phyloP scores from a whole-genome alignment of 2,797 vertebrate species.

The Petrocephalus sullivani region DNA sequence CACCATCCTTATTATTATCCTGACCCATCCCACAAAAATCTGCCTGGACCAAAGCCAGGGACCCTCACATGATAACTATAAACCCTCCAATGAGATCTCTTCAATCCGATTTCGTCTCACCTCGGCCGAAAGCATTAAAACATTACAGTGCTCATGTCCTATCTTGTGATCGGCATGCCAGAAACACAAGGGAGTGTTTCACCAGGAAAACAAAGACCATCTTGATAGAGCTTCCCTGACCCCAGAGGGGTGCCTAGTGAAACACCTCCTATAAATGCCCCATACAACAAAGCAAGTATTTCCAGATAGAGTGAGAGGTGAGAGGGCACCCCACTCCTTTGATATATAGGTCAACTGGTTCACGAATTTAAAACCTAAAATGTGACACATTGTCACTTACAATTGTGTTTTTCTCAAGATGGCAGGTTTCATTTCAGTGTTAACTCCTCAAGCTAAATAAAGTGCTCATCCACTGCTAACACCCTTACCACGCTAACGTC shows the following conservation, averaged over 20 bases:
- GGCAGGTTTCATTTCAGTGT: too few relatives aligned
- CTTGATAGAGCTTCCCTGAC: neutral
- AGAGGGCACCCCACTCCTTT: neutral
- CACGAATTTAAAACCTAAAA: neutral
- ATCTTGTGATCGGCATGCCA: neutral
- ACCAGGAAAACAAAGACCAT: neutral
- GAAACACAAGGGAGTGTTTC: slow-evolving; percentile 9
- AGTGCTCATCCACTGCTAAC: neutral
- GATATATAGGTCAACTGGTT: neutral
- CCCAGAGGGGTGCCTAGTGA: neutral
- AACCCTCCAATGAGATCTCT: neutral
- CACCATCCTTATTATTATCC: neutral
- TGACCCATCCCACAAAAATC: neutral
- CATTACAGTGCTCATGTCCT: neutral
- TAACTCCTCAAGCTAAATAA: neutral
- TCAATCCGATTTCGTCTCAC: slow-evolving; percentile 3
- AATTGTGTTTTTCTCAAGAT: neutral
- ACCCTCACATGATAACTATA: neutral
- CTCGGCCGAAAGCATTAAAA: neutral
- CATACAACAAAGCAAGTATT: neutral
- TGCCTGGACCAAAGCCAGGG: neutral
- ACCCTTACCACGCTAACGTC: neutral
- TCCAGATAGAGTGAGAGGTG: neutral
- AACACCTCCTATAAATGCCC: neutral
- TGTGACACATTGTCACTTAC: neutral